These are phyloP conservation scores for Ditula angustiorana DNA, from an alignment of 2,888 invertebrate species.

Conservation along the genomic window DNA sequence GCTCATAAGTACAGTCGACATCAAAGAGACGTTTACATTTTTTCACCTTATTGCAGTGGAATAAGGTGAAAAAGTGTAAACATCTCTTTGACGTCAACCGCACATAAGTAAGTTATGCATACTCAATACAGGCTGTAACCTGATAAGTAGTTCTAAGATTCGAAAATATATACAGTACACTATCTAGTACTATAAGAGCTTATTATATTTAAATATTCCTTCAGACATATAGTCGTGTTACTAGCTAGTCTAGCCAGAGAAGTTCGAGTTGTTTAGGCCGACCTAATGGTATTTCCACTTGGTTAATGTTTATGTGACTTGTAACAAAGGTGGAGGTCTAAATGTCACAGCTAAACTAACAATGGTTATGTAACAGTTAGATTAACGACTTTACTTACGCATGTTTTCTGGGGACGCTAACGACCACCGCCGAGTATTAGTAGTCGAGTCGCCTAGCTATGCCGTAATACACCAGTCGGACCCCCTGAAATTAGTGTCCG, in stretches of 20 bases:
- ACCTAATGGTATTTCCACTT: not conserved
- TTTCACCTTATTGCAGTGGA: too few relatives aligned
- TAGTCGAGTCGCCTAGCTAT: not conserved
- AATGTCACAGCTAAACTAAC: conserved; percentile 21
- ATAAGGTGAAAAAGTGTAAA: too few relatives aligned
- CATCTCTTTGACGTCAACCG: too few relatives aligned
- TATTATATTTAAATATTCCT: too few relatives aligned
- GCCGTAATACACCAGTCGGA: not conserved
- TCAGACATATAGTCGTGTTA: not conserved
- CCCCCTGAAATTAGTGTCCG: too few relatives aligned
- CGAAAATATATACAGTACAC: too few relatives aligned
- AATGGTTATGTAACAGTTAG: conserved; percentile 7
- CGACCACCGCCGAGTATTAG: not conserved
- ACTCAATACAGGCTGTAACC: too few relatives aligned
- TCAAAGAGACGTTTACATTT: too few relatives aligned
- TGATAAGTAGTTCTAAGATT: too few relatives aligned
- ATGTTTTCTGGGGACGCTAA: conserved; percentile 9
- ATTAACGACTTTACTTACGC: conserved; percentile 14
- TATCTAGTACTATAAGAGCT: too few relatives aligned
- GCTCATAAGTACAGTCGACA: too few relatives aligned
- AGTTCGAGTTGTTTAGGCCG: not conserved
- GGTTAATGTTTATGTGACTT: conserved; percentile 8
- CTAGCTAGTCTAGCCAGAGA: not conserved
- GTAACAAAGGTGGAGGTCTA: conserved; percentile 3
- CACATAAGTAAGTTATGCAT: too few relatives aligned